Evolutionary conservation across 2,888 invertebrate genomes (phyloP).

Genomic region (Sarcophaga carnaria): DNA sequence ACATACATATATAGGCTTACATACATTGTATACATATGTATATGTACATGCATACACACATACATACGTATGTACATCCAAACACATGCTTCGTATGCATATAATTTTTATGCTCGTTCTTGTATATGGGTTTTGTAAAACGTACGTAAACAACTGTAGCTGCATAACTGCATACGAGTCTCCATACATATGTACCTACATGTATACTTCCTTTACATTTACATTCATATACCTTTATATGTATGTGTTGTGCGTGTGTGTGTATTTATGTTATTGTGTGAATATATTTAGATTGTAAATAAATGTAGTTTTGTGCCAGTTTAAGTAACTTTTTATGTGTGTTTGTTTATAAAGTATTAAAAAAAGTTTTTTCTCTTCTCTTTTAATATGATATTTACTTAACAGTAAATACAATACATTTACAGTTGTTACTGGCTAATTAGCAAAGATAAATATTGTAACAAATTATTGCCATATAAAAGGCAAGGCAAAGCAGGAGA

Average conservation of each 20-base stretch:
- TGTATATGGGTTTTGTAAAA: not conserved
- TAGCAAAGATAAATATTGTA: not conserved
- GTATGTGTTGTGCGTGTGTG: not conserved
- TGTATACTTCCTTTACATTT: not conserved
- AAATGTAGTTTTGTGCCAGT: slow-evolving; percentile 45
- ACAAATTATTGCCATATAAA: no score
- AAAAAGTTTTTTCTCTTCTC: slow-evolving; percentile 29
- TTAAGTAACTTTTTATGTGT: slow-evolving; percentile 41
- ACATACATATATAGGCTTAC: not conserved
- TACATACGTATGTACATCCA: not conserved
- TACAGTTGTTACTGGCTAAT: slow-evolving; percentile 3
- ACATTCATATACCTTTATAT: not conserved
- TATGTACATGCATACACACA: not conserved
- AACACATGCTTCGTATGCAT: not conserved
- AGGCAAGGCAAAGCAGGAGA: no score
- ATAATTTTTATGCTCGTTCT: not conserved
- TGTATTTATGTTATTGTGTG: not conserved
- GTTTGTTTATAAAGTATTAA: slow-evolving; percentile 57
- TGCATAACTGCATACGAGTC: not conserved
- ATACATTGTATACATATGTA: not conserved
- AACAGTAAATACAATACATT: slow-evolving; percentile 3
- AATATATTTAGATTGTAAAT: slow-evolving; percentile 5
- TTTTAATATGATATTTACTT: slow-evolving; percentile 41
- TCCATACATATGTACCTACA: not conserved
- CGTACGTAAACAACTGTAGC: not conserved